Base-by-base conservation (phyloP, 2,113 vertebrate species). In the Amazona vittata region DNA sequence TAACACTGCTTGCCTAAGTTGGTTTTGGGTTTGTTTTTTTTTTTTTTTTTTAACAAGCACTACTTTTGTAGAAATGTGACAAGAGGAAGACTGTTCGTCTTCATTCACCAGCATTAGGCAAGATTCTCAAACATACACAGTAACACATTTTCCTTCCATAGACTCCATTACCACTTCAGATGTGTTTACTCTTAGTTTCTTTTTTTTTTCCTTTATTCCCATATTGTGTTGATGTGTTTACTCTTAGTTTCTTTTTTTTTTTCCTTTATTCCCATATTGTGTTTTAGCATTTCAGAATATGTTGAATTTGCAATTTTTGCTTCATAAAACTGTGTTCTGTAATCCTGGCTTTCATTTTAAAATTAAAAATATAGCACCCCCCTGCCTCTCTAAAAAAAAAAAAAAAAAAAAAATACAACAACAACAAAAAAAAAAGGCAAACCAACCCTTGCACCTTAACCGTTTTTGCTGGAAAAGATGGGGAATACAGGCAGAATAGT, bases 391-490 rank as follows among this genome's bases (percentile, higher is more conserved):
- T 2, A 4, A 22, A 22, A 22, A 59, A 59, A n/a, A 19, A 59
- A 57, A 65, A 6, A 28, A 29, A 5, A 8, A 33, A 46, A 69
- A 33, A 8, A 12, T n/a, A n/a, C n/a, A n/a, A n/a, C n/a, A n/a
- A n/a, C n/a, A 64, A 12, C 11, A 21, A 43, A 43, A 15, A 43
- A 21, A 28, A 39, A 10, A n/a, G 22, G 1, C 55, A 52, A 25
- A 13, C 10, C 28, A 55, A 11, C 14, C 5, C 26, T 1, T 20
- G 20, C 9, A 17, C 12, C 0, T 1, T 53, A 69, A 29, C 21
- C 16, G 21, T 81, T 87, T 11, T 0, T 2, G 22, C 39, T 73
- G 47, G 28, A 84, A 50, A 76, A 91, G 46, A 15, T 22, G 29
- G 46, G 53, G 47, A 73, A 41, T n/a, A 50, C 29, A 47, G 69